Evolutionary conservation across 2,113 vertebrate species (phyloP).

Genomic region (Ceuthmochares aereus): DNA sequence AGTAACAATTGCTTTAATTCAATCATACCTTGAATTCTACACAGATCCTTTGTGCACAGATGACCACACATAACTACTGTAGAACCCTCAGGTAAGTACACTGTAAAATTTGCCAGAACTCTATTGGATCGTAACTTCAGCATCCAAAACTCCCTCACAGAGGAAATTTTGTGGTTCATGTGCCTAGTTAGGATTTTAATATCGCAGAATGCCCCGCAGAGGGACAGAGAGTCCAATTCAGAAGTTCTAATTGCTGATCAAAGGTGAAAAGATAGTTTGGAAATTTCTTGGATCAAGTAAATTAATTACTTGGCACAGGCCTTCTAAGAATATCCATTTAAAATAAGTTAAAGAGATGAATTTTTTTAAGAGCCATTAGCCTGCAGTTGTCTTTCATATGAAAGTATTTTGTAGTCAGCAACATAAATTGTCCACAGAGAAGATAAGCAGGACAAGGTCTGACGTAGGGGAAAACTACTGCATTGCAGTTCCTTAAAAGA

Average conservation of each 20-base stretch:
- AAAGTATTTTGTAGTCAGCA: neutral
- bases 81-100: neutral
- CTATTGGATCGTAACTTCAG: neutral
- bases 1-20: constrained; percentile 63
- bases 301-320: neutral
- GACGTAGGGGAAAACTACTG: neutral
- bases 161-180: neutral
- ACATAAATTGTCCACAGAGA: neutral
- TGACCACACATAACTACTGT: neutral
- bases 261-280: neutral
- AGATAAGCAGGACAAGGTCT: neutral
- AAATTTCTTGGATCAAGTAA: neutral
- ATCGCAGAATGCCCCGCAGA: neutral
- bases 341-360: neutral
- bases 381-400: neutral
- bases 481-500: neutral
- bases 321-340: neutral
- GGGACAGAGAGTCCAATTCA: neutral
- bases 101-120: neutral
- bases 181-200: neutral
- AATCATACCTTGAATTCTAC: constrained; percentile 73
- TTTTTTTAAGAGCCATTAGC: neutral
- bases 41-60: neutral
- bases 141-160: neutral
- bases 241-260: neutral